A percentile compares a stretch with the other conserved stretches of the same genome.
Evolutionary conservation across 2,888 invertebrate genomes (phyloP).

Genomic region (Heliconius sara): DNA sequence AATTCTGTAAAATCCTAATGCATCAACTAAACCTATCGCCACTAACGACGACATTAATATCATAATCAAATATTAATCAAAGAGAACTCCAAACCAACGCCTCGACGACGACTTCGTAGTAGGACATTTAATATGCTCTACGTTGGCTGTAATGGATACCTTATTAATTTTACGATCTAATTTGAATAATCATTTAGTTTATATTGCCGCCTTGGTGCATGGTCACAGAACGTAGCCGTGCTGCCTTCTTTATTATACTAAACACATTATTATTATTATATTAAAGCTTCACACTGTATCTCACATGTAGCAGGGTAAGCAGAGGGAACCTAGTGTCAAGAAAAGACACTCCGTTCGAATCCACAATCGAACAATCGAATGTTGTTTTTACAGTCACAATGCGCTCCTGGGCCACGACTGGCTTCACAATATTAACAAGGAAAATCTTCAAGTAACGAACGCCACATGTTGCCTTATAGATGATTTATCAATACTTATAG

Average conservation of each 20-base stretch:
- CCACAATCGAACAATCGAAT: too few relatives aligned
- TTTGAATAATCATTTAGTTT: slow-evolving; percentile 45
- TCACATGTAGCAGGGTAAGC: too few relatives aligned
- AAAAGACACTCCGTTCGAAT: too few relatives aligned
- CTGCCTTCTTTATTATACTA: not conserved
- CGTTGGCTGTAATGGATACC: slow-evolving; percentile 42
- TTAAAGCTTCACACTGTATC: too few relatives aligned
- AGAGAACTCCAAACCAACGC: slow-evolving; percentile 33
- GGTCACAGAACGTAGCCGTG: slow-evolving; percentile 9
- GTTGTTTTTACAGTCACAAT: too few relatives aligned
- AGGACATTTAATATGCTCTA: slow-evolving; percentile 38
- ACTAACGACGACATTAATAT: slow-evolving; percentile 14
- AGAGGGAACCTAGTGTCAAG: too few relatives aligned
- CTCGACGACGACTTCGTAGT: slow-evolving; percentile 30
- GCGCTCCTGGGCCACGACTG: too few relatives aligned
- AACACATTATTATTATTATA: not conserved
- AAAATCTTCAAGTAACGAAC: not conserved
- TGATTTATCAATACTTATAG: not conserved
- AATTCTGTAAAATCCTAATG: not conserved
- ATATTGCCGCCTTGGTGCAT: slow-evolving; percentile 31
- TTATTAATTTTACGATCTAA: slow-evolving; percentile 46
- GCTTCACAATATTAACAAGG: slow-evolving; percentile 6
- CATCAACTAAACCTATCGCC: slow-evolving; percentile 6
- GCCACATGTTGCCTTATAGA: not conserved
- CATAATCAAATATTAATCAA: slow-evolving; percentile 26